phyloP scores from a whole-genome alignment of 2,888 invertebrate genomes.

The Chaetogeoica ovagalla region DNA sequence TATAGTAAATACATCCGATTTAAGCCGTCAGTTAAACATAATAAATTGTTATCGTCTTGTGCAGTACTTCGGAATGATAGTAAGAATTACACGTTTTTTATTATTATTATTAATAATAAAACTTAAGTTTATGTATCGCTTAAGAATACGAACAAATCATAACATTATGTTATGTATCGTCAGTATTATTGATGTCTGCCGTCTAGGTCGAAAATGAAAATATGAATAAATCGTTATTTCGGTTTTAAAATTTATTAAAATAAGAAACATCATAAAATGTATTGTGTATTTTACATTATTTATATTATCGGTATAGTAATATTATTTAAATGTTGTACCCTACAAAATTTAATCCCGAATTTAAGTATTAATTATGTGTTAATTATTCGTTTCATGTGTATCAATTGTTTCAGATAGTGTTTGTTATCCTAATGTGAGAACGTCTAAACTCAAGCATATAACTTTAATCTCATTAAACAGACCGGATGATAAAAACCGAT shows the following conservation, averaged over 20 bases:
- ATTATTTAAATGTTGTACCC: no score
- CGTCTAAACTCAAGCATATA: conserved; percentile 54
- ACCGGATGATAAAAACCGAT: conserved; percentile 79
- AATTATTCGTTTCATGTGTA: not conserved
- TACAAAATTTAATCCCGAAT: not conserved
- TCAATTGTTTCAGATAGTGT: conserved; percentile 26
- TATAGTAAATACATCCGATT: not conserved
- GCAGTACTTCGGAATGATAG: not conserved
- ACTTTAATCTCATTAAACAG: conserved; percentile 79
- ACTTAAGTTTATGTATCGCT: not conserved
- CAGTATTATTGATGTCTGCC: no score
- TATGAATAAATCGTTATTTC: no score
- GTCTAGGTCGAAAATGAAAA: no score
- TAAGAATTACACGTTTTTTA: not conserved
- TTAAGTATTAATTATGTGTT: not conserved
- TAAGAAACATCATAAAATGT: no score
- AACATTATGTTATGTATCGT: not conserved
- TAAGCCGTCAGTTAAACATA: not conserved
- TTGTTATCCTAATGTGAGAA: conserved; percentile 16
- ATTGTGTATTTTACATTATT: no score
- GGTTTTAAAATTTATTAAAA: no score
- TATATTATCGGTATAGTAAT: no score
- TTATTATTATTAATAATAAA: not conserved
- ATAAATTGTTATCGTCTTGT: conserved; percentile 2
- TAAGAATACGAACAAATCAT: not conserved